These are phyloP conservation scores for Minunthozetes semirufus DNA, from an alignment of 2,888 invertebrate genomes.

Conservation along the genomic window DNA sequence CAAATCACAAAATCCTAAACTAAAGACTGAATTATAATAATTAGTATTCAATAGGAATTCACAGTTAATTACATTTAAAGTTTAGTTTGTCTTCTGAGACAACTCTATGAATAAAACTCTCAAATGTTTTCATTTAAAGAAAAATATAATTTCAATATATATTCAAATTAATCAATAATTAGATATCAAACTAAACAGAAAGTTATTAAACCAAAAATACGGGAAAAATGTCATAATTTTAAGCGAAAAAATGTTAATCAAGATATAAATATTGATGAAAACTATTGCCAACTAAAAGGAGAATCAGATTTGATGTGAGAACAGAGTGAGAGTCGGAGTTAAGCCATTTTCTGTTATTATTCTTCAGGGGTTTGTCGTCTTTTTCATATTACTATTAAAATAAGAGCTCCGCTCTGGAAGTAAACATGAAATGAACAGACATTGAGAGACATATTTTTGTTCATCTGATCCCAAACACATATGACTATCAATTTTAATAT, in stretches of 20 bases:
- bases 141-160: background rate
- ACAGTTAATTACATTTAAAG: background rate
- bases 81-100: background rate
- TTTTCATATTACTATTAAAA: background rate
- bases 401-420: background rate
- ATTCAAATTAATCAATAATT: background rate
- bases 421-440: background rate
- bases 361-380: constrained; percentile 9
- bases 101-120: background rate
- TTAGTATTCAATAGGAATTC: background rate
- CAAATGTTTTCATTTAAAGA: background rate
- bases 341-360: constrained; percentile 1
- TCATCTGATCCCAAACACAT: background rate
- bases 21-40: background rate
- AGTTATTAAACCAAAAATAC: background rate
- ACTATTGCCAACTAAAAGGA: background rate
- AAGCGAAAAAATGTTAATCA: background rate
- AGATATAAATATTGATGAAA: constrained; percentile 1
- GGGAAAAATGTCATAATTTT: background rate
- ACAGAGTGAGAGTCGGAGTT: background rate
- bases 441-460: background rate
- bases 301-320: background rate
- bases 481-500: constrained; percentile 18
- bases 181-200: background rate
- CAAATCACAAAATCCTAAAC: background rate